Base-by-base conservation (phyloP, 2,888 invertebrate species). In the Galerucella calmariensis region DNA sequence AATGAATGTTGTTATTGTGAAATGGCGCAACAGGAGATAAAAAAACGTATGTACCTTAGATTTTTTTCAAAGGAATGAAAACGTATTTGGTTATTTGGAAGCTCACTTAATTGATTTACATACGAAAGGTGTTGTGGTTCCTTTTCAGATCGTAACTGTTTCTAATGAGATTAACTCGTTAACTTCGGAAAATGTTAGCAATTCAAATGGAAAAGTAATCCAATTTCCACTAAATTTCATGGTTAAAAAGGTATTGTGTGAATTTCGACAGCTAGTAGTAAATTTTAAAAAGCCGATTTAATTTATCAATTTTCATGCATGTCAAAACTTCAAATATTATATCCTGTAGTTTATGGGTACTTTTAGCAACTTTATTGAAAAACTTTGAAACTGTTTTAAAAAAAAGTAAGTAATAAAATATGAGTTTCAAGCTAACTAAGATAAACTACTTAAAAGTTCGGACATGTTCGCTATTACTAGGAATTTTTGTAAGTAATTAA, bases 201-300 rank as follows among this genome's bases (percentile, higher is more conserved):
- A 62, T 62, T 62, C 16, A n/a, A 41, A n/a, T 41, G 35, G 11
- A 62, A 27, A 51, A 51, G 51, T 51, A 51, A 51, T 51, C 5
- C n/a, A 14, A 62, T 9, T 35, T 35, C 11, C 24, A 62, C 62
- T 62, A 62, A 51, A 51, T 51, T 51, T n/a, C 51, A 51, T n/a
- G 51, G 8, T 8, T 6, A 51, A 11, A n/a, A 8, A 51, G 14
- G n/a, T n/a, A 20, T 20, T 20, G 20, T 20, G 1, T 20, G 20
- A 20, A 20, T 48, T 48, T 14, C 4, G 4, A 14, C 12, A 48
- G 4, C 14, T 48, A 4, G 48, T 48, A 12, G 48, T 2, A 48
- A 12, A 48, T n/a, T 48, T 48, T 11, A 12, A 48, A 4, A 14
- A 4, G 27, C 27, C 2, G 27, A 35, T 35, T 35, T 35, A 35